Base-by-base conservation (phyloP, 2,888 invertebrate genomes). In the Eueremaeus valkanovi region DNA sequence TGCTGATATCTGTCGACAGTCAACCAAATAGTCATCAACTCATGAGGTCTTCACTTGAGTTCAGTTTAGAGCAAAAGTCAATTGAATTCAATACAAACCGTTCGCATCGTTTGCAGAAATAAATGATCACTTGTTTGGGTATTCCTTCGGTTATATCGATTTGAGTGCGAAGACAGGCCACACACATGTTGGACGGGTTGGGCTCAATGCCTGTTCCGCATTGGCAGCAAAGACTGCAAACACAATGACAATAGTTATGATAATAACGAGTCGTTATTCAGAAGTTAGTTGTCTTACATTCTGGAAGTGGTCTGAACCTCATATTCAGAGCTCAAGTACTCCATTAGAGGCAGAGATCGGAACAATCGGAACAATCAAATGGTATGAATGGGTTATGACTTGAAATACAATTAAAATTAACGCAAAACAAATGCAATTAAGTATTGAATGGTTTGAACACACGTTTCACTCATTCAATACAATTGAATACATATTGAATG, bases 121-220 rank as follows among this genome's bases (percentile, higher is more conserved):
- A 90, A 18, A 98, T 83, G 0, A 82, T 81, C 31, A 80, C 91
- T 85, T 96, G 95, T 83, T 98, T 98, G 0, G 95, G 95, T 82
- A 99, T 96, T 36, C 91, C 92, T 82, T 94, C 95, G 0, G 96
- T 94, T 75, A 99, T 97, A 82, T 99, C 98, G 3, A 97, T 90
- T 81, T 92, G 89, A 42, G 92, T 89, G 58, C 97, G 87, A 49
- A 99, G 84, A 84, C 99, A 99, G 27, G 90, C 91, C 0, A 95
- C 92, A 84, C 99, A 99, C 94, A 95, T 97, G 84, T 97, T 98
- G 0, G 95, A 90, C 1, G 95, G 92, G 86, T 99, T 99, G 40
- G 98, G 92, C 81, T 93, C 91, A 76, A 99, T 99, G 27, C 88
- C 85, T 18, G 89, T 87, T 16, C 95, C 97, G 86, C 99, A 99